phyloP scores from a whole-genome alignment of 2,888 invertebrate species.

The Athalia rosae region DNA sequence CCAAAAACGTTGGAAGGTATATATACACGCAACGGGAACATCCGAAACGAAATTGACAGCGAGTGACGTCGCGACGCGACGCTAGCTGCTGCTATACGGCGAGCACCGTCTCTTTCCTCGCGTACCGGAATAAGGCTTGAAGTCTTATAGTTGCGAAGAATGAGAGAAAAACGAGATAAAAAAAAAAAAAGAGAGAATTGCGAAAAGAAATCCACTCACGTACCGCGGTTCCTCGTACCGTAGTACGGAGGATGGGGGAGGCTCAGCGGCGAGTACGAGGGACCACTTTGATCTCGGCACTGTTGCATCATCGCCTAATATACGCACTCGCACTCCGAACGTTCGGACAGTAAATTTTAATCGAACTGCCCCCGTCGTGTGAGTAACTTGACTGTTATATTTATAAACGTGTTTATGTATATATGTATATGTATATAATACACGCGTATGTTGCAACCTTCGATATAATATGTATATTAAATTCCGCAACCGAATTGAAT shows the following conservation, averaged over 20 bases:
- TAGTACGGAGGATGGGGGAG: neutral
- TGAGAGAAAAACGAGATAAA: neutral
- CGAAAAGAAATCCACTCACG: neutral
- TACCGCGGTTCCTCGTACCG: neutral
- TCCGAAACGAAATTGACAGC: slow-evolving; percentile 47
- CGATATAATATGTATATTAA: slow-evolving; percentile 8
- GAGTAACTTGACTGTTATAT: neutral
- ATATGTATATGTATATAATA: neutral
- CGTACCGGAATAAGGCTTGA: slow-evolving; percentile 15
- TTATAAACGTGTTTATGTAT: too few relatives aligned
- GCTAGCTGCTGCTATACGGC: neutral
- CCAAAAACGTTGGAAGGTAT: slow-evolving; percentile 25
- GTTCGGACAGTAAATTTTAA: neutral
- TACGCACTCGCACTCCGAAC: slow-evolving; percentile 1
- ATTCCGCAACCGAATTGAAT: slow-evolving; percentile 52
- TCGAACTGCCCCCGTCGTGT: neutral
- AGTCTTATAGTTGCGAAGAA: slow-evolving; percentile 9
- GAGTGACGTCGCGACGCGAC: slow-evolving; percentile 50
- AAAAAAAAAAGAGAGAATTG: too few relatives aligned
- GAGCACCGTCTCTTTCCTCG: neutral
- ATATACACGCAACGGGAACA: slow-evolving; percentile 24
- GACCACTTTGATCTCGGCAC: slow-evolving; percentile 3
- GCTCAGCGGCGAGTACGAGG: neutral
- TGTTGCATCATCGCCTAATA: neutral
- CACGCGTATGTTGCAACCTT: slow-evolving; percentile 3